A percentile compares a stretch with the other conserved stretches of the same genome.
These are phyloP conservation scores for Listronotus bonariensis DNA, from an alignment of 1,140 invertebrate genomes.

Conservation along the genomic window DNA sequence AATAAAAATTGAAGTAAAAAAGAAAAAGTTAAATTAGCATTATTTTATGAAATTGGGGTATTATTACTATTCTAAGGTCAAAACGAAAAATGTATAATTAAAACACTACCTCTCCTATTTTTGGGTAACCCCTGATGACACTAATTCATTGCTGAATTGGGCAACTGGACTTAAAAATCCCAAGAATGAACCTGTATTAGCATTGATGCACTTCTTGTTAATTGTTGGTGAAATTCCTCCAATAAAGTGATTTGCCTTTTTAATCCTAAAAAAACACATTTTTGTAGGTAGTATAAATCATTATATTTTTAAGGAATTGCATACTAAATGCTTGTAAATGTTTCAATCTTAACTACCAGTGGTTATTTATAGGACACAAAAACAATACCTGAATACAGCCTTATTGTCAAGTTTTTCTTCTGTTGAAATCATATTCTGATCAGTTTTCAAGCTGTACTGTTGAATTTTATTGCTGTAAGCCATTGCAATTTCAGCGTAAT, in stretches of 20 bases:
- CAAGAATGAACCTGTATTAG: slow-evolving; percentile 42
- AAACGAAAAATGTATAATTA: not conserved
- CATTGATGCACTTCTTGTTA: slow-evolving; percentile 24
- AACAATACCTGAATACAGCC: slow-evolving; percentile 16
- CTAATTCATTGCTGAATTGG: slow-evolving; percentile 19
- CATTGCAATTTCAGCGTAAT: slow-evolving; percentile 69
- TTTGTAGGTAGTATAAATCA: too few relatives aligned
- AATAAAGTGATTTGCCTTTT: slow-evolving; percentile 38
- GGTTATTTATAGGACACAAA: too few relatives aligned
- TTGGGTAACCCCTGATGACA: slow-evolving; percentile 34
- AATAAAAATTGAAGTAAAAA: too few relatives aligned
- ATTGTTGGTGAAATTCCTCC: slow-evolving; percentile 45
- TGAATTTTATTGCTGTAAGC: slow-evolving; percentile 16
- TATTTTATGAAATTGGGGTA: too few relatives aligned
- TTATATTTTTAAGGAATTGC: too few relatives aligned
- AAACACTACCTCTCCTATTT: slow-evolving; percentile 25
- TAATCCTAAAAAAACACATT: slow-evolving; percentile 35
- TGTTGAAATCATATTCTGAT: slow-evolving; percentile 5
- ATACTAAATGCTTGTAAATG: not conserved
- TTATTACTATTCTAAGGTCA: too few relatives aligned
- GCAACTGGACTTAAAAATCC: slow-evolving; percentile 38
- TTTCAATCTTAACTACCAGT: too few relatives aligned
- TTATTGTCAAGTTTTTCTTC: slow-evolving; percentile 9
- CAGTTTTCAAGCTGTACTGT: slow-evolving; percentile 25
- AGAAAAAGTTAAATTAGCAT: too few relatives aligned